phyloP scores from a whole-genome alignment of 2,797 vertebrate species.

The Streptopelia turtur region DNA sequence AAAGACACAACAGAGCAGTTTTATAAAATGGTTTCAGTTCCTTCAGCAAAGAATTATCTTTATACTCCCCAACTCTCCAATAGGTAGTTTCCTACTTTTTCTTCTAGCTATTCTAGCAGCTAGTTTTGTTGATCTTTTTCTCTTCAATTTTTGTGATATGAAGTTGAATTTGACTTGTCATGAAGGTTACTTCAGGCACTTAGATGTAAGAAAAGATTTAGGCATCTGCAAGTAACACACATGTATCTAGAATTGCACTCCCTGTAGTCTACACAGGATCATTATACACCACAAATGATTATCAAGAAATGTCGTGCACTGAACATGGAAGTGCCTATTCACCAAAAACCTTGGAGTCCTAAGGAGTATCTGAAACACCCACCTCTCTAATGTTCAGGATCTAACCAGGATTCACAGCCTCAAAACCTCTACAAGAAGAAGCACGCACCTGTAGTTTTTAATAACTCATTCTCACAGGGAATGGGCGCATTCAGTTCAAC shows the following conservation, averaged over 20 bases:
- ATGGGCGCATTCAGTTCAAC: background rate
- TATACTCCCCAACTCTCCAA: background rate
- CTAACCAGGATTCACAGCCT: background rate
- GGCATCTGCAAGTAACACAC: background rate
- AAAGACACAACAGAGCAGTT: background rate
- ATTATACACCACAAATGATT: background rate
- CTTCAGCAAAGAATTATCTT: background rate
- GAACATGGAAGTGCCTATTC: background rate
- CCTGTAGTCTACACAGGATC: background rate
- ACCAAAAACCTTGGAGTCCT: background rate
- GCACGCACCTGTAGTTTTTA: accelerated
- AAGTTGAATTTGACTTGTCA: slow-evolving; percentile 32
- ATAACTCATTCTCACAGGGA: background rate
- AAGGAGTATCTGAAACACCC: background rate
- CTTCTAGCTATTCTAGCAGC: slow-evolving; percentile 21
- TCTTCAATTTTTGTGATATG: slow-evolving; percentile 18
- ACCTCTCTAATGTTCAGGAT: background rate
- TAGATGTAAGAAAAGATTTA: background rate
- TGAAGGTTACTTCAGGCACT: slow-evolving; percentile 15
- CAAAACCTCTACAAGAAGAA: background rate
- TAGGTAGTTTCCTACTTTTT: background rate
- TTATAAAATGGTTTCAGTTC: background rate
- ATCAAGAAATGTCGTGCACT: background rate
- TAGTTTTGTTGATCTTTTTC: slow-evolving; percentile 40
- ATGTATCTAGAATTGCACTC: background rate